Conservation (phyloP, 2,888 invertebrate genomes). For the Melipona bicolor region DNA sequence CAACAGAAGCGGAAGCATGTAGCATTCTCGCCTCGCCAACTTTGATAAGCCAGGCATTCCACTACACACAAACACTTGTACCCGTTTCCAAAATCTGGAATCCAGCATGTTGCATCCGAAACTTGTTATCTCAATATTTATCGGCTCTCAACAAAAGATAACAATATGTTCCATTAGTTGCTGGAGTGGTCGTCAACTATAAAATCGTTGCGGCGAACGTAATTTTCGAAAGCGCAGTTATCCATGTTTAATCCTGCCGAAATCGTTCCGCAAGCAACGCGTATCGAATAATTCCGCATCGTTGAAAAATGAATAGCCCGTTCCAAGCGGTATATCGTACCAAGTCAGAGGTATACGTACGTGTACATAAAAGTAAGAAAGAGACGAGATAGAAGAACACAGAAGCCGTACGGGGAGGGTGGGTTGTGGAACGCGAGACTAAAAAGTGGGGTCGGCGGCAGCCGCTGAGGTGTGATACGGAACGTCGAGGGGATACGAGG, state of each 20-base stretch:
- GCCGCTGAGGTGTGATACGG: conserved; percentile 70
- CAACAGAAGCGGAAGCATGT: conserved; percentile 68
- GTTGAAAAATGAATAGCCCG: conserved; percentile 57
- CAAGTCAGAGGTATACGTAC: conserved; percentile 37
- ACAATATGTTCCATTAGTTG: background rate
- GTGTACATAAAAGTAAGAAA: conserved; percentile 45
- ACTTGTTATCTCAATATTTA: conserved; percentile 5
- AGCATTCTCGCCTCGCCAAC: conserved; percentile 68
- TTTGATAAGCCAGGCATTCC: conserved; percentile 63
- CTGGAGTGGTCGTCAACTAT: background rate
- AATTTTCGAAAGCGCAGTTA: background rate
- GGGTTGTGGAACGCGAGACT: conserved; percentile 41
- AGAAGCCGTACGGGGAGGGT: conserved; percentile 22
- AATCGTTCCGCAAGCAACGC: background rate
- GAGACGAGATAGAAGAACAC: conserved; percentile 43
- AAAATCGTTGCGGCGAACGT: background rate
- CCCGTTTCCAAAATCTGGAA: conserved; percentile 55
- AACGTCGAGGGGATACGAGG: conserved; percentile 62
- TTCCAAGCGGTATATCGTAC: conserved; percentile 5
- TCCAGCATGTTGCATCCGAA: conserved; percentile 24
- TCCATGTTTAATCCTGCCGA: background rate
- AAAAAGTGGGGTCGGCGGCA: conserved; percentile 45
- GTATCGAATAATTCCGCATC: conserved; percentile 39
- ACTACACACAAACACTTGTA: conserved; percentile 56
- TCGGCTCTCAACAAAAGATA: background rate